A percentile compares a stretch with the other conserved stretches of the same genome.
These are phyloP conservation scores for Neoitamus cyanurus DNA, from an alignment of 2,888 invertebrate genomes.

Conservation along the genomic window DNA sequence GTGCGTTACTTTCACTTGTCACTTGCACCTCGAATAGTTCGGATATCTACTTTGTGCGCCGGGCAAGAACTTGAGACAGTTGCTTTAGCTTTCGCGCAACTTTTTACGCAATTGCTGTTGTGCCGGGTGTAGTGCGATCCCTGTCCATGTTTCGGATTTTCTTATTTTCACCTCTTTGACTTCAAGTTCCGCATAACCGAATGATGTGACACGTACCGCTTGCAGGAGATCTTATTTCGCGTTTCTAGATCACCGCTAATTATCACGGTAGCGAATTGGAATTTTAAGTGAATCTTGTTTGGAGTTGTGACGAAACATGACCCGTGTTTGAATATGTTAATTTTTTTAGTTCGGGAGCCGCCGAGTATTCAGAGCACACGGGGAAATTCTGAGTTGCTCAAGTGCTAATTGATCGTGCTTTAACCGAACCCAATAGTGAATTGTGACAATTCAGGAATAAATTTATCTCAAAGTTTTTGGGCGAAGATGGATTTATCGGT, in stretches of 20 bases:
- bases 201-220: neutral
- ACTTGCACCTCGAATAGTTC: slow-evolving; percentile 10
- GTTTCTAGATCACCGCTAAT: slow-evolving; percentile 23
- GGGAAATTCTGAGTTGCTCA: slow-evolving; percentile 46
- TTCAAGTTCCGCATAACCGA: neutral
- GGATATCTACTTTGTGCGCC: neutral
- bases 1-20: slow-evolving; percentile 27
- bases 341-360: slow-evolving; percentile 25
- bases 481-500: slow-evolving; percentile 63
- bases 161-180: neutral
- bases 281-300: slow-evolving; percentile 39
- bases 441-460: slow-evolving; percentile 41
- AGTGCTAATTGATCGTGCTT: slow-evolving; percentile 65
- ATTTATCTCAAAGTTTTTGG: slow-evolving; percentile 2
- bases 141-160: neutral
- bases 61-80: slow-evolving; percentile 1
- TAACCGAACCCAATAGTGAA: slow-evolving; percentile 49
- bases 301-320: slow-evolving; percentile 39
- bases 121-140: neutral
- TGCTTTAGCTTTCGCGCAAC: neutral
- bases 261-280: slow-evolving; percentile 40
- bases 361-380: neutral
- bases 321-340: slow-evolving; percentile 55
- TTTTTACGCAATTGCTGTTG: neutral
- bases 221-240: slow-evolving; percentile 20